Conservation (phyloP, 2,797 vertebrate genomes). For the Falco peregrinus region DNA sequence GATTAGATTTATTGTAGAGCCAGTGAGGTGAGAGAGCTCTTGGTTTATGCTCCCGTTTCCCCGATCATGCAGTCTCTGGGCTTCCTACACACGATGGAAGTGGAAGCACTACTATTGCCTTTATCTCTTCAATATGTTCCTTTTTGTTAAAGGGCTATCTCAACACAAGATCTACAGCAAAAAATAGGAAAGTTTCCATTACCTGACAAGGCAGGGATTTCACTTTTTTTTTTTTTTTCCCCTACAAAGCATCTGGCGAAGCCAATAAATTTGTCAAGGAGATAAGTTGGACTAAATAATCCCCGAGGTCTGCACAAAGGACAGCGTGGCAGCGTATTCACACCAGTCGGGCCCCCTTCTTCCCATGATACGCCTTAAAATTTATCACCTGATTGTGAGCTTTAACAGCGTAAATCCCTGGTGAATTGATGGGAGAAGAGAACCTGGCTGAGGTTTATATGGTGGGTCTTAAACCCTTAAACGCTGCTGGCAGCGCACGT, state of each 20-base stretch:
- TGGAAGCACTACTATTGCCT: background rate
- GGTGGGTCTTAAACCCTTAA: slow-evolving; percentile 39
- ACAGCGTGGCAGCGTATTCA: rapidly evolving
- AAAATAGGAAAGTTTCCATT: background rate
- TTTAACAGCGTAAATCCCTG: background rate
- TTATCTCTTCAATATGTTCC: background rate
- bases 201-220: background rate
- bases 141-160: background rate
- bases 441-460: background rate
- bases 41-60: background rate
- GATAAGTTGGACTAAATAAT: background rate
- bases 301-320: background rate
- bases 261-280: slow-evolving; percentile 1
- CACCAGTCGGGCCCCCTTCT: background rate
- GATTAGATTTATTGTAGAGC: background rate
- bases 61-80: background rate
- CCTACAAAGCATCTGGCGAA: background rate
- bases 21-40: background rate
- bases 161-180: background rate
- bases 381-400: background rate
- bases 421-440: background rate
- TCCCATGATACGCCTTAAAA: background rate
- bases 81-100: background rate
- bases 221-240: background rate
- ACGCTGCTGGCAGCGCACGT: rapidly evolving